phyloP scores from a whole-genome alignment of 2,113 vertebrate species.

The Xiphophorus maculatus region DNA sequence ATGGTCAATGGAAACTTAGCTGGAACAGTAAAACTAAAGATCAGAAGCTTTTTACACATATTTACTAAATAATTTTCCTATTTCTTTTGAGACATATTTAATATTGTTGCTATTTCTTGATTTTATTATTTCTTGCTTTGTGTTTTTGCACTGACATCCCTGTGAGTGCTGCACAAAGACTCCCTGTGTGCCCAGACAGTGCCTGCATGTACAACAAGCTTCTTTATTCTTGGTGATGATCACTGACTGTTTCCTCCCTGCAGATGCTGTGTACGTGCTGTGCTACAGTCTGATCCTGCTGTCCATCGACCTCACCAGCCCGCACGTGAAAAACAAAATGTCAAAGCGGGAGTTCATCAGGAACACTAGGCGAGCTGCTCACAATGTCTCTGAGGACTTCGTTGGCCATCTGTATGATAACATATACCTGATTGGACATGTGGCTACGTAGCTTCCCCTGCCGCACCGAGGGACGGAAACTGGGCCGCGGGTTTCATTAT shows the following conservation, averaged over 20 bases:
- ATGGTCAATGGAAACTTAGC: too few relatives aligned
- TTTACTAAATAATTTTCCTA: too few relatives aligned
- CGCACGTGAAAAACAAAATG: conserved; percentile 99
- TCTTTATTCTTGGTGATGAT: not conserved
- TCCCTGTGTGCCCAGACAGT: too few relatives aligned
- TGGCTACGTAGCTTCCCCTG: conserved; percentile 86
- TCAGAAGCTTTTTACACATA: too few relatives aligned
- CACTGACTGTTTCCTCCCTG: conserved; percentile 10
- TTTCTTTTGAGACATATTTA: too few relatives aligned
- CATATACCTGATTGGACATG: conserved; percentile 98
- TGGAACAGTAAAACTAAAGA: too few relatives aligned
- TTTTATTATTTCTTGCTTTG: too few relatives aligned
- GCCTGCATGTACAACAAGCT: not conserved
- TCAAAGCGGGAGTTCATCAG: conserved; percentile 99
- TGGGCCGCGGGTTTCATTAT: not conserved
- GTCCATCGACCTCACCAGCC: conserved; percentile 97
- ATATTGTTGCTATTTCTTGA: too few relatives aligned
- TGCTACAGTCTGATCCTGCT: conserved; percentile 99
- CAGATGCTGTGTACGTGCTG: conserved; percentile 97
- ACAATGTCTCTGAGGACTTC: conserved; percentile 98
- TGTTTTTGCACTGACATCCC: too few relatives aligned
- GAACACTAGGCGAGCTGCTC: conserved; percentile 94
- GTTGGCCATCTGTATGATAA: conserved; percentile 99
- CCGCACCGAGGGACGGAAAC: conserved; percentile 39
- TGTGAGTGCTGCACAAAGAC: too few relatives aligned